Evolutionary conservation across 2,888 invertebrate genomes (phyloP).

Genomic region (Crocallis elinguaria): DNA sequence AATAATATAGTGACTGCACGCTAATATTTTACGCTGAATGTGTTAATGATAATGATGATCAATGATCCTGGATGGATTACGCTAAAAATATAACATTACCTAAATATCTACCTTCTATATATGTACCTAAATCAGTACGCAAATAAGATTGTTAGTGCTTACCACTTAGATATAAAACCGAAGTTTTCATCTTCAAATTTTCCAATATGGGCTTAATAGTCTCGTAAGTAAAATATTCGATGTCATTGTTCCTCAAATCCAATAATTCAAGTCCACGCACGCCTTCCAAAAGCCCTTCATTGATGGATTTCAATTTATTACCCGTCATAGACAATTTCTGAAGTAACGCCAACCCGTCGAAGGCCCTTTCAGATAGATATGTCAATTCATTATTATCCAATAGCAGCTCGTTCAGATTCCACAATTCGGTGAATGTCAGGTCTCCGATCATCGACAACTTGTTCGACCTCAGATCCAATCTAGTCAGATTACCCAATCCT

Average conservation of each 20-base stretch:
- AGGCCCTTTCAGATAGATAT: conserved; percentile 90
- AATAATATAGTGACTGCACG: too few species aligned
- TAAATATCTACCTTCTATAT: too few species aligned
- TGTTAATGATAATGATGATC: too few species aligned
- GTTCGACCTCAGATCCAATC: conserved; percentile 90
- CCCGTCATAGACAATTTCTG: conserved; percentile 90
- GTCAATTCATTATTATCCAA: conserved; percentile 89
- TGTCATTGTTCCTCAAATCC: conserved; percentile 91
- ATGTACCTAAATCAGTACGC: neutral
- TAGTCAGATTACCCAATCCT: conserved; percentile 89
- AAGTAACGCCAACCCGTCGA: conserved; percentile 90
- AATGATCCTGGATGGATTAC: too few species aligned
- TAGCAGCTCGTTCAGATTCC: conserved; percentile 88
- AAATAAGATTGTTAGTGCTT: conserved; percentile 40
- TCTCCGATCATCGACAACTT: conserved; percentile 91
- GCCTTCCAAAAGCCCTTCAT: conserved; percentile 89
- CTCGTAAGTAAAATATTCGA: conserved; percentile 90
- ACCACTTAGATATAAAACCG: conserved; percentile 78
- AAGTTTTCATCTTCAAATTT: conserved; percentile 86
- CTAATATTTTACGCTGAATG: too few species aligned
- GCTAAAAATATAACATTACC: too few species aligned
- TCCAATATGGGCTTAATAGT: conserved; percentile 90
- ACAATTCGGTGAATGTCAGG: conserved; percentile 91
- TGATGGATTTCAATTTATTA: conserved; percentile 90
- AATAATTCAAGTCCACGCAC: conserved; percentile 90